Percentiles rank a stretch among this genome's conserved stretches.
Evolutionary conservation across 2,888 invertebrate species (phyloP).

Genomic region (Cerastoderma edule): DNA sequence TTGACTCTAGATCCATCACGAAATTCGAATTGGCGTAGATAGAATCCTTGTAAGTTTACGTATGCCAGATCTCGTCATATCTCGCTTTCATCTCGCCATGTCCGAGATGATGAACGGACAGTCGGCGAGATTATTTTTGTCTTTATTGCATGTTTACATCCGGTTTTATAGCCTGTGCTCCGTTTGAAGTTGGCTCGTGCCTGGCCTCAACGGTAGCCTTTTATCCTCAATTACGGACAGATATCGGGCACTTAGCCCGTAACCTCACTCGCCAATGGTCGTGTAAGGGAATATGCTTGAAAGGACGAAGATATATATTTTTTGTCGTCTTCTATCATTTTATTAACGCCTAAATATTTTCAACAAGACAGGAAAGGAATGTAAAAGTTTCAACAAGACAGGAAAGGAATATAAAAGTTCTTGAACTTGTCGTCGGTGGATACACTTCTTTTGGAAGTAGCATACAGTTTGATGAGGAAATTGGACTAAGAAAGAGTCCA

Average conservation of each 20-base stretch:
- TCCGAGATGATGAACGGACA: conserved; percentile 7
- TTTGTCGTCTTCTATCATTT: background rate
- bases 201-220: conserved; percentile 1
- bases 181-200: conserved; percentile 4
- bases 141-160: conserved; percentile 21
- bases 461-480: too few species aligned
- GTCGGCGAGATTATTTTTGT: conserved; percentile 12
- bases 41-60: background rate
- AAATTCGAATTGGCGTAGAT: background rate
- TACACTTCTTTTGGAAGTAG: too few species aligned
- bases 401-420: too few species aligned
- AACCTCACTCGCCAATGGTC: background rate
- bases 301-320: background rate
- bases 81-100: too few species aligned
- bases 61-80: too few species aligned
- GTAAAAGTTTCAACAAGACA: too few species aligned
- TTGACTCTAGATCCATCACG: background rate
- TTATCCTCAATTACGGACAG: background rate
- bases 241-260: too few species aligned
- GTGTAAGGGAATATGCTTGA: background rate
- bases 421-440: too few species aligned
- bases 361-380: too few species aligned
- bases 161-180: conserved; percentile 8
- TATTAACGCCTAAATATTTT: background rate
- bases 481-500: too few species aligned